phyloP scores from a whole-genome alignment of 2,797 vertebrate genomes.

The Anableps anableps region DNA sequence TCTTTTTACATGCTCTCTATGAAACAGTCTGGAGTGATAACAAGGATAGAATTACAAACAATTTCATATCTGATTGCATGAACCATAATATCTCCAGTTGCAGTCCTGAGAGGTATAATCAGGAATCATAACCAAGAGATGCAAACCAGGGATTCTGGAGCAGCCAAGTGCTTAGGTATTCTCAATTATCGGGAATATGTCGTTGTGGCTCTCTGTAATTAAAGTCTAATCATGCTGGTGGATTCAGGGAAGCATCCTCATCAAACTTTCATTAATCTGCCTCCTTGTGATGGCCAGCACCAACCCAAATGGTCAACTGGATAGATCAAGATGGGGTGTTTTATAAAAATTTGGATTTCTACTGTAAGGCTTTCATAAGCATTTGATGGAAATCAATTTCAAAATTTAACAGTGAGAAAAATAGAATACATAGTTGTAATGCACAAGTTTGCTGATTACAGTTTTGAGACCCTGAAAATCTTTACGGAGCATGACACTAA shows the following conservation, averaged over 20 bases:
- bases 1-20: conserved; percentile 29
- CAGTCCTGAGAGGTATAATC: conserved; percentile 7
- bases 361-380: not conserved
- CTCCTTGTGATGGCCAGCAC: conserved; percentile 62
- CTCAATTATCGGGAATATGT: conserved; percentile 82
- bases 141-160: conserved; percentile 39
- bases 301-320: conserved; percentile 30
- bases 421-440: not conserved
- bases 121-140: conserved; percentile 4
- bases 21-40: conserved; percentile 20
- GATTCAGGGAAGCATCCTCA: conserved; percentile 77
- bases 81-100: conserved; percentile 23
- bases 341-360: not conserved
- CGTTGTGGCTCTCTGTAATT: conserved; percentile 75
- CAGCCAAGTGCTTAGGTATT: conserved; percentile 67
- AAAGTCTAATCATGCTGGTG: conserved; percentile 77
- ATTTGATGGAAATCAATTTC: not conserved
- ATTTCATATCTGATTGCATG: conserved; percentile 30
- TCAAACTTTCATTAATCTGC: conserved; percentile 75
- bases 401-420: not conserved
- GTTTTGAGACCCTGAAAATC: not conserved
- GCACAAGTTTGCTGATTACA: not conserved
- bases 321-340: not conserved
- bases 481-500: not conserved
- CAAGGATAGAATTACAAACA: conserved; percentile 36